Evolutionary conservation across 2,113 vertebrate species (phyloP).

Genomic region (Ibidorhyncha struthersii): DNA sequence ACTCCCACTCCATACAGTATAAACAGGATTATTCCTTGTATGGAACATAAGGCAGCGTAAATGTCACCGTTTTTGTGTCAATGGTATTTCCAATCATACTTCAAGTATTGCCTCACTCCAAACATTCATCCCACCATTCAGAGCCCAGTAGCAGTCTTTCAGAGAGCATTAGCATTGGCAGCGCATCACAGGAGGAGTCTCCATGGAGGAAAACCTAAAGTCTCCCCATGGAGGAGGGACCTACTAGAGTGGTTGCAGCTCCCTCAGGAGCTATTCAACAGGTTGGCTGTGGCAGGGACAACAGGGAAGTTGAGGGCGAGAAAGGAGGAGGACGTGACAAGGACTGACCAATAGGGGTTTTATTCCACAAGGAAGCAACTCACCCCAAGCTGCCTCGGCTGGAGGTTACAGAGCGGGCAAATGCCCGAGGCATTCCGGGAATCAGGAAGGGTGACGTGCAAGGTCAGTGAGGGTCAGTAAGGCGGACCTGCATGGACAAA

Average conservation of each 20-base stretch:
- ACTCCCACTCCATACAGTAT: neutral
- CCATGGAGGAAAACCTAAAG: neutral
- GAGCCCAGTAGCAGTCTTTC: neutral
- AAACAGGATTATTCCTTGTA: neutral
- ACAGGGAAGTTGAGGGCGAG: neutral
- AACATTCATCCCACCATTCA: neutral
- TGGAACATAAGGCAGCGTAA: neutral
- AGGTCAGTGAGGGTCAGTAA: neutral
- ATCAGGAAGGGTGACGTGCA: accelerated
- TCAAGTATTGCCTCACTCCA: neutral
- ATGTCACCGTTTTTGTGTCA: neutral
- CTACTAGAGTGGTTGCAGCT: neutral
- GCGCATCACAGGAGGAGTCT: neutral
- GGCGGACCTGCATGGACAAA: neutral
- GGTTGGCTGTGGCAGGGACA: accelerated
- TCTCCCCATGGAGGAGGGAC: neutral
- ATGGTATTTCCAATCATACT: neutral
- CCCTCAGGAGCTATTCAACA: neutral
- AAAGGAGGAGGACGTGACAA: neutral
- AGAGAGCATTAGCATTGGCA: neutral
- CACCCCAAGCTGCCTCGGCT: neutral
- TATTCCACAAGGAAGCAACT: neutral
- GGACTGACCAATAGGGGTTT: neutral
- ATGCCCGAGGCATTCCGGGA: neutral
- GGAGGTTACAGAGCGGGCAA: neutral